A percentile compares a stretch with the other conserved stretches of the same genome.
phyloP scores from a whole-genome alignment of 2,888 invertebrate species.

The Rotaria magnacalcarata region DNA sequence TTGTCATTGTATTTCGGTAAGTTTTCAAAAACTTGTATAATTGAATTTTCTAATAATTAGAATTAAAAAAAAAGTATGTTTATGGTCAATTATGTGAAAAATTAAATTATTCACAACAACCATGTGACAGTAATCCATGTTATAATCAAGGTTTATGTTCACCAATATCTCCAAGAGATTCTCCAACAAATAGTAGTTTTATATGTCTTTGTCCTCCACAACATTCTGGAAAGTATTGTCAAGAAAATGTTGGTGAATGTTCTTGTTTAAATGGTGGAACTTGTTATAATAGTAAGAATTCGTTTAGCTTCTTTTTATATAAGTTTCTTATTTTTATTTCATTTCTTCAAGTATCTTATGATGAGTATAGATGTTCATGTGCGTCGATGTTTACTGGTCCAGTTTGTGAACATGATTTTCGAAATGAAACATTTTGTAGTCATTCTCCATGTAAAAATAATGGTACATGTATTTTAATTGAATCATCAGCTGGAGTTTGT shows the following conservation, averaged over 20 bases:
- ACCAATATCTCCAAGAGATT: not conserved
- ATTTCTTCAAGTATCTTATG: not conserved
- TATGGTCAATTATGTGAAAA: slow-evolving; percentile 24
- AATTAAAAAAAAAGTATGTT: not conserved
- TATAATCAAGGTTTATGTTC: slow-evolving; percentile 33
- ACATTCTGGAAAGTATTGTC: slow-evolving; percentile 17
- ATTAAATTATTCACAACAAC: slow-evolving; percentile 28
- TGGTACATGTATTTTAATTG: slow-evolving; percentile 30
- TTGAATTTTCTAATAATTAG: no score
- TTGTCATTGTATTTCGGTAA: slow-evolving; percentile 27
- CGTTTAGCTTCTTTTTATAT: no score
- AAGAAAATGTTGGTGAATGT: slow-evolving; percentile 29
- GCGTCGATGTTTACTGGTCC: not conserved
- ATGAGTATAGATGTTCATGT: slow-evolving; percentile 14
- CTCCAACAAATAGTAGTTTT: not conserved
- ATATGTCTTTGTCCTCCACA: not conserved
- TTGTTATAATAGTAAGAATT: slow-evolving; percentile 10
- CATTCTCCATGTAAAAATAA: slow-evolving; percentile 24
- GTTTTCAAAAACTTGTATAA: not conserved
- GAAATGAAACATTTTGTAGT: slow-evolving; percentile 21
- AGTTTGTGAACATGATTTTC: slow-evolving; percentile 34
- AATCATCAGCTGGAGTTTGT: slow-evolving; percentile 8
- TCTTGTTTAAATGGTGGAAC: slow-evolving; percentile 19
- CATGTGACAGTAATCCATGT: slow-evolving; percentile 35
- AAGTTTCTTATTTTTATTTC: no score